These are phyloP conservation scores for Naso thynnoides DNA, from an alignment of 2,797 vertebrate genomes.

Conservation along the genomic window DNA sequence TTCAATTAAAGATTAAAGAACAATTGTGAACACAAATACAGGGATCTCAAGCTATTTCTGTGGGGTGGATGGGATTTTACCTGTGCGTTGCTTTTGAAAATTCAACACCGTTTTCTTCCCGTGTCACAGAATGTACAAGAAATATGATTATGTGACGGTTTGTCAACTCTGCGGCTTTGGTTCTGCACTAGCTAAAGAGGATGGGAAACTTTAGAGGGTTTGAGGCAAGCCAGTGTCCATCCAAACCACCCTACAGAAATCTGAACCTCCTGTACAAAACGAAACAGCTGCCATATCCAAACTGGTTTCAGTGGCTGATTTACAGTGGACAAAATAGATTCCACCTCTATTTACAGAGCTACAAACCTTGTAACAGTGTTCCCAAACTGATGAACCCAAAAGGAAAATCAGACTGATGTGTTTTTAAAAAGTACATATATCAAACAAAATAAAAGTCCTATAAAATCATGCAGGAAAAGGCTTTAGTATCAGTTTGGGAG, in stretches of 20 bases:
- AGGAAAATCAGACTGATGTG: constrained; percentile 61
- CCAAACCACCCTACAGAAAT: constrained; percentile 79
- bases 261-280: constrained; percentile 81
- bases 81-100: constrained; percentile 43
- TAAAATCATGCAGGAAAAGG: constrained; percentile 86
- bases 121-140: constrained; percentile 57
- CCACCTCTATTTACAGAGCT: constrained; percentile 87
- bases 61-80: constrained; percentile 68
- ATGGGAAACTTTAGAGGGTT: constrained; percentile 30
- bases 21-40: constrained; percentile 74
- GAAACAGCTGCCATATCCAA: constrained; percentile 91
- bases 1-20: constrained; percentile 74
- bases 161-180: constrained; percentile 74
- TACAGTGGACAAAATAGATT: constrained; percentile 77
- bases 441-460: constrained; percentile 74
- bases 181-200: constrained; percentile 71
- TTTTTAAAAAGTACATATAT: constrained; percentile 77
- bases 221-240: constrained; percentile 56
- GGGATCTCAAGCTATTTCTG: constrained; percentile 69
- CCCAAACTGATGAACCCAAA: constrained; percentile 80
- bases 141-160: constrained; percentile 47
- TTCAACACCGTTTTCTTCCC: constrained; percentile 28
- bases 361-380: constrained; percentile 83
- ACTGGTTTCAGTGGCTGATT: constrained; percentile 91
- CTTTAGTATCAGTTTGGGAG: constrained; percentile 82